A percentile compares a stretch with the other conserved stretches of the same genome.
phyloP scores from a whole-genome alignment of 2,888 invertebrate genomes.

The Synergus laeviventris region DNA sequence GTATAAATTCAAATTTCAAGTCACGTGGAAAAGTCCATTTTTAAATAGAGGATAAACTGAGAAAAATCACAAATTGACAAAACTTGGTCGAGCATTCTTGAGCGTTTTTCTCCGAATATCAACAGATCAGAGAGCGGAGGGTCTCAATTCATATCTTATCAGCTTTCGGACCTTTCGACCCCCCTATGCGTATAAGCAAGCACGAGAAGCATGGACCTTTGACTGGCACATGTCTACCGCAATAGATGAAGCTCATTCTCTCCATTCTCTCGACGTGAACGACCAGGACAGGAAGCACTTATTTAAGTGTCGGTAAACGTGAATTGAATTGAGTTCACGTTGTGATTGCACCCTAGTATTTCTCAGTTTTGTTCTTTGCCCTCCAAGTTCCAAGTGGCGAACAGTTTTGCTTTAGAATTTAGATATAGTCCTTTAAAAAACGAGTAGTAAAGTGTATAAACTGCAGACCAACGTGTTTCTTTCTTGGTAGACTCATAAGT shows the following conservation, averaged over 20 bases:
- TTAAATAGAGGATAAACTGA: background rate
- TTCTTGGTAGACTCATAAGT: background rate
- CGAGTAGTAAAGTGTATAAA: background rate
- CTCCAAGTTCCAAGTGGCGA: conserved; percentile 16
- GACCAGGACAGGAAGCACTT: conserved; percentile 71
- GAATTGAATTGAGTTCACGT: conserved; percentile 22
- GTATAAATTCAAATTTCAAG: background rate
- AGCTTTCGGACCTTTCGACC: conserved; percentile 60
- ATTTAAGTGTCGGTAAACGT: conserved; percentile 62
- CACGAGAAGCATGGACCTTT: conserved; percentile 60
- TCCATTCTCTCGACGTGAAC: conserved; percentile 65
- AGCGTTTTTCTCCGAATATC: conserved; percentile 2
- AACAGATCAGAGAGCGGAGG: conserved; percentile 7
- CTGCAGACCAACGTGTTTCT: background rate
- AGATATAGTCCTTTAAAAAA: background rate
- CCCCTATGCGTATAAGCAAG: conserved; percentile 50
- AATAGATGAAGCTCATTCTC: conserved; percentile 61
- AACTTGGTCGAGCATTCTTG: conserved; percentile 24
- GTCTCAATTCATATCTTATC: conserved; percentile 63
- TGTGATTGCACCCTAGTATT: conserved; percentile 51
- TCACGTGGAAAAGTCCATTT: background rate
- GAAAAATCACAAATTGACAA: conserved; percentile 6
- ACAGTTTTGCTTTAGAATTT: background rate
- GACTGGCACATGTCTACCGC: conserved; percentile 53
- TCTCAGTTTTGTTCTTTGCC: conserved; percentile 53